A percentile compares a stretch with the other conserved stretches of the same genome.
Conservation (phyloP, 2,888 invertebrate genomes). For the Catocala nupta region DNA sequence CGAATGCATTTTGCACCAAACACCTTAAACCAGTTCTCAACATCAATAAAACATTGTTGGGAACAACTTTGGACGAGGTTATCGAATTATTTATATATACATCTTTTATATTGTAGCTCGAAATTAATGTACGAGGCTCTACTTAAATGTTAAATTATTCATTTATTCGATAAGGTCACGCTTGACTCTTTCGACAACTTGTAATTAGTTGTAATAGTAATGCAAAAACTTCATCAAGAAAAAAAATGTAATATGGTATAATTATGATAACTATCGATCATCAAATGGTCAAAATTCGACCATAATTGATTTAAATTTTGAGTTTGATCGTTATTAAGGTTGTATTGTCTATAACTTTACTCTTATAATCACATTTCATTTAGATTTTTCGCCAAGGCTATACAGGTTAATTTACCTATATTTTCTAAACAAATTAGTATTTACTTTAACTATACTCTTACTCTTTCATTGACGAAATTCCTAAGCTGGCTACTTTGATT, state of each 20-base stretch:
- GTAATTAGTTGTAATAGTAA: conserved; percentile 7
- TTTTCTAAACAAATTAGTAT: no score
- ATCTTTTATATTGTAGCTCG: not conserved
- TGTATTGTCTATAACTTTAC: no score
- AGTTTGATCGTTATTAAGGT: no score
- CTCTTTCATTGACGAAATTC: no score
- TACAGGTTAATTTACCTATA: no score
- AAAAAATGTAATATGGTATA: not conserved
- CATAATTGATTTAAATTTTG: no score
- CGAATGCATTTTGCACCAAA: conserved; percentile 25
- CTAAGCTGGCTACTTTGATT: no score
- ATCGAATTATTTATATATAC: conserved; percentile 2
- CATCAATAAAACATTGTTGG: conserved; percentile 21
- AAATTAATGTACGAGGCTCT: not conserved
- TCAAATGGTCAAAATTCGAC: no score
- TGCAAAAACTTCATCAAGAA: not conserved
- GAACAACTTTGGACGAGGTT: conserved; percentile 9
- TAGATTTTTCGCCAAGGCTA: no score
- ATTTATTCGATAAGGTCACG: conserved; percentile 16
- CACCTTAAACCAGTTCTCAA: conserved; percentile 27
- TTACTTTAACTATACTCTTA: no score
- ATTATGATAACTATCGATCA: no score
- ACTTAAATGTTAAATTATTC: conserved; percentile 8
- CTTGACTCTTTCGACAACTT: not conserved
- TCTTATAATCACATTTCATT: no score